These are phyloP conservation scores for Siderastrea siderea DNA, from an alignment of 92 coral and sea anemone genomes.

Conservation along the genomic window DNA sequence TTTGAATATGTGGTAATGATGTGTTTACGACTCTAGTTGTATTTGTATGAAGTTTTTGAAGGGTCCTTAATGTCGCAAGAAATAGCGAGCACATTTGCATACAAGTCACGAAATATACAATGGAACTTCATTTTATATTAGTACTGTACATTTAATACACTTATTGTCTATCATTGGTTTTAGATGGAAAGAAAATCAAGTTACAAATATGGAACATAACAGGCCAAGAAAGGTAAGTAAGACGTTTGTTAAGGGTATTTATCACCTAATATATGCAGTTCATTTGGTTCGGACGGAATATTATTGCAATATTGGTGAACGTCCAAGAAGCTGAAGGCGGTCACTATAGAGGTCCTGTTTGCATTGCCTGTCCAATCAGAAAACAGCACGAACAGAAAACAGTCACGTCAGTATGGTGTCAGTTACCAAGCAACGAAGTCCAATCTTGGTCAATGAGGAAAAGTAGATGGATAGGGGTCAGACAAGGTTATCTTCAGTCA, in stretches of 20 bases:
- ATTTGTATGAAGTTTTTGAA: background rate
- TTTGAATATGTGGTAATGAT: background rate
- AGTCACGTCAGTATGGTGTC: background rate
- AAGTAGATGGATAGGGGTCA: background rate
- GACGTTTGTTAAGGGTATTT: background rate
- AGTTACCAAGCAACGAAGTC: background rate
- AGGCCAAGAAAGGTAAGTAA: conserved; percentile 93
- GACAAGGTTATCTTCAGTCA: too few species aligned
- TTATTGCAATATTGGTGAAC: too few species aligned
- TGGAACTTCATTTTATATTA: background rate
- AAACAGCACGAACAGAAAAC: background rate
- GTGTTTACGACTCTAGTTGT: background rate
- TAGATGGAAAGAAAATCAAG: conserved; percentile 93
- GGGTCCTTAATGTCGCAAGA: background rate
- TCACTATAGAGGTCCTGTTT: background rate
- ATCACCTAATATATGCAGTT: too few species aligned
- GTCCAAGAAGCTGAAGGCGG: too few species aligned
- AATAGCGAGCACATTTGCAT: background rate
- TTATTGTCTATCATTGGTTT: background rate
- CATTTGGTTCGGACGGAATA: too few species aligned
- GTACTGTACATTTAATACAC: background rate
- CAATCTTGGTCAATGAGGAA: too few species aligned
- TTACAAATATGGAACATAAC: conserved; percentile 98
- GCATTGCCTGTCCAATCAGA: too few species aligned
- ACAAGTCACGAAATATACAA: background rate